Percentiles rank a stretch among this genome's conserved stretches.
These are phyloP conservation scores for Tetraneura akinire DNA, from an alignment of 1,140 invertebrate species.

Conservation along the genomic window DNA sequence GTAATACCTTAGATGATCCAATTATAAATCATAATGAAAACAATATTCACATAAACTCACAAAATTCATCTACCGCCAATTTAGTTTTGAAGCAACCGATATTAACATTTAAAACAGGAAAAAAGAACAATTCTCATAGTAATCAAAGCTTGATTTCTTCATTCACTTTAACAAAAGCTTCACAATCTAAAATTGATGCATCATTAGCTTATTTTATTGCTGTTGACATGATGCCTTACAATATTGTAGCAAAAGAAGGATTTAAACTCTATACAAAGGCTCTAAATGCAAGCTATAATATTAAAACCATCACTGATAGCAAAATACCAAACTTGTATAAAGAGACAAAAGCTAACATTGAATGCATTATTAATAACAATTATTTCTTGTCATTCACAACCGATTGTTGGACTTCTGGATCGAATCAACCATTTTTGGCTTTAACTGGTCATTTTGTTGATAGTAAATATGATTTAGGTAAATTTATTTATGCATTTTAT, in stretches of 20 bases:
- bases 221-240: not conserved
- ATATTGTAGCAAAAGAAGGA: not conserved
- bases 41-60: not conserved
- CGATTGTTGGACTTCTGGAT: slow-evolving; percentile 15
- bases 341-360: not conserved
- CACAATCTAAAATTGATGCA: not conserved
- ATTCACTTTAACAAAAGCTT: not conserved
- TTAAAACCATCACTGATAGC: not conserved
- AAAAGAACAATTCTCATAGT: not conserved
- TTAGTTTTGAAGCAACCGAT: not conserved
- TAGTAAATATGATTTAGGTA: slow-evolving; percentile 1
- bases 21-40: not conserved
- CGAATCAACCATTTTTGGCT: not conserved
- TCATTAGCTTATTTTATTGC: not conserved
- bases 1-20: not conserved
- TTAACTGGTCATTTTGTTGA: slow-evolving; percentile 11
- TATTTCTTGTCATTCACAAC: slow-evolving; percentile 9
- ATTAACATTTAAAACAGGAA: not conserved
- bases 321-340: not conserved
- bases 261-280: slow-evolving; percentile 3
- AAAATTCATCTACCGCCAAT: not conserved
- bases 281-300: slow-evolving; percentile 11
- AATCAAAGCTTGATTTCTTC: slow-evolving; percentile 12
- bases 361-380: not conserved
- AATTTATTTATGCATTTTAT: not conserved